Evolutionary conservation across 1,140 invertebrate genomes (phyloP).

Genomic region (Hylaeus anthracinus): DNA sequence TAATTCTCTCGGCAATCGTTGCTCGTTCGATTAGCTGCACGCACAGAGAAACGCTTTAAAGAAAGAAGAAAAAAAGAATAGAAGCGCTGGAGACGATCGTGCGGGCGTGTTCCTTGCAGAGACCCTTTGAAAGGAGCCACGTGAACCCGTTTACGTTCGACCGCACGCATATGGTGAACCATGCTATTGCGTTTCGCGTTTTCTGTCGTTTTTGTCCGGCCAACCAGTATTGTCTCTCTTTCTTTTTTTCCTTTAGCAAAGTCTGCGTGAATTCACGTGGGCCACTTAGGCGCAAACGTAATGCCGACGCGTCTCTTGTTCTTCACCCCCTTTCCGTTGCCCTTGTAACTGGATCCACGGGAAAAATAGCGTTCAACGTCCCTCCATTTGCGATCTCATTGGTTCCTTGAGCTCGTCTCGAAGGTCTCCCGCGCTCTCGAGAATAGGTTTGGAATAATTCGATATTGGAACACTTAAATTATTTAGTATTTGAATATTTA

Average conservation of each 20-base stretch:
- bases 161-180: slow-evolving; percentile 20
- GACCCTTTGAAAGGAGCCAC: slow-evolving; percentile 37
- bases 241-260: slow-evolving; percentile 27
- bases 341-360: slow-evolving; percentile 54
- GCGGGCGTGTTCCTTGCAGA: slow-evolving; percentile 16
- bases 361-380: slow-evolving; percentile 16
- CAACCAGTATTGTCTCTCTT: slow-evolving; percentile 17
- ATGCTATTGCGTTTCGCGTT: slow-evolving; percentile 44
- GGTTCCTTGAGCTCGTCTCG: slow-evolving; percentile 22
- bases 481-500: too few relatives aligned
- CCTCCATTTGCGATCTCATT: neutral
- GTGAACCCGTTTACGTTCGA: slow-evolving; percentile 36
- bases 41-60: too few relatives aligned
- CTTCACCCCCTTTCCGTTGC: slow-evolving; percentile 8
- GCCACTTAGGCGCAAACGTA: slow-evolving; percentile 49
- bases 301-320: slow-evolving; percentile 52
- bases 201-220: slow-evolving; percentile 60
- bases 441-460: too few relatives aligned
- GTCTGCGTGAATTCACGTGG: slow-evolving; percentile 52
- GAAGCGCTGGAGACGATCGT: neutral
- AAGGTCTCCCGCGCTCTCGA: neutral
- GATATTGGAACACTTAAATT: too few relatives aligned
- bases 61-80: too few relatives aligned
- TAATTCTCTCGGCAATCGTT: too few relatives aligned
- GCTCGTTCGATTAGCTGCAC: too few relatives aligned